A percentile compares a stretch with the other conserved stretches of the same genome.
Conservation (phyloP, 2,113 vertebrate genomes). For the Elephantulus edwardii region DNA sequence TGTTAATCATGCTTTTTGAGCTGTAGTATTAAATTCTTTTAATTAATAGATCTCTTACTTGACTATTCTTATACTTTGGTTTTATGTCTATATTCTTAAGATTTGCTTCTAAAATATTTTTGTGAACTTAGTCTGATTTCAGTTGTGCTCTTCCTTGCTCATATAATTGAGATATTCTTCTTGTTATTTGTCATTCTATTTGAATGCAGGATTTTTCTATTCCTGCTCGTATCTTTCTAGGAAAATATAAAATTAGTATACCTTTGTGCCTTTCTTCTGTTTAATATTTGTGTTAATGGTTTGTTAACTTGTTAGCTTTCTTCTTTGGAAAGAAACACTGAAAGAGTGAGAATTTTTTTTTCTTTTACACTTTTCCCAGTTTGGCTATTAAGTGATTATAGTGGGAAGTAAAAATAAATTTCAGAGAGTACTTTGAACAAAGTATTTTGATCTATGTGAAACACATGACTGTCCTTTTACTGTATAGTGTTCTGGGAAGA, state of each 20-base stretch:
- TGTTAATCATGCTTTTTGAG: conserved; percentile 16
- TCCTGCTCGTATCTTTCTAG: neutral
- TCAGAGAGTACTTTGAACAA: conserved; percentile 19
- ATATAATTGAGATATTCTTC: neutral
- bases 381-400: conserved; percentile 1
- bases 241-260: conserved; percentile 22
- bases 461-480: conserved; percentile 30
- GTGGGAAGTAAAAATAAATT: neutral
- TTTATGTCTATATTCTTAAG: conserved; percentile 1
- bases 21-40: neutral
- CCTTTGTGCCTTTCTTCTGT: neutral
- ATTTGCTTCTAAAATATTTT: conserved; percentile 16
- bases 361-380: conserved; percentile 10
- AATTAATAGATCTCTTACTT: neutral
- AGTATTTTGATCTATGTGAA: neutral
- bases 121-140: neutral
- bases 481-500: conserved; percentile 73
- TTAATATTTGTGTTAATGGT: conserved; percentile 44
- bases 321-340: conserved; percentile 7
- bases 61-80: neutral
- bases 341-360: neutral
- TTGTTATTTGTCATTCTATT: conserved; percentile 22
- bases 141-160: neutral
- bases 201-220: conserved; percentile 47
- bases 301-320: conserved; percentile 29